phyloP scores from a whole-genome alignment of 2,113 vertebrate species.

The Pygoscelis antarcticus region DNA sequence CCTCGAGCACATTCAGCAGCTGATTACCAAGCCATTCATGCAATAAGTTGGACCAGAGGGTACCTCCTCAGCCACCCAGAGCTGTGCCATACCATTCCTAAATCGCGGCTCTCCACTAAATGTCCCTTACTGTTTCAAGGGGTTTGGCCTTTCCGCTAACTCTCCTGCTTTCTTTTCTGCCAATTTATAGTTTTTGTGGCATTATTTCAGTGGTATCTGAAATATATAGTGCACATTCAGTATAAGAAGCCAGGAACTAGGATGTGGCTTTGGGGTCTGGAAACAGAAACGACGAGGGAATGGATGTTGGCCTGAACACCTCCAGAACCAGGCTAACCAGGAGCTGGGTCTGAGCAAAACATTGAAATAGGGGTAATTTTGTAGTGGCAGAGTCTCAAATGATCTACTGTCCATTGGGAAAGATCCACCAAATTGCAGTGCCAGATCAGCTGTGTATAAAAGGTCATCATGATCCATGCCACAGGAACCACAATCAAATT shows the following conservation, averaged over 20 bases:
- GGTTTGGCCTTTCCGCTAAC: neutral
- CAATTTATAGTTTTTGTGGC: neutral
- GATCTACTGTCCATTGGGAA: neutral
- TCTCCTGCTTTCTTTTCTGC: neutral
- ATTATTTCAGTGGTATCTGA: neutral
- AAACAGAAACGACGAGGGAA: neutral
- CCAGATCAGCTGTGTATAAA: neutral
- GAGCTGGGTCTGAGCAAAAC: neutral
- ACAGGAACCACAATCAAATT: constrained; percentile 51
- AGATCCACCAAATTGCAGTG: constrained; percentile 3
- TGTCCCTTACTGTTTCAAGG: neutral
- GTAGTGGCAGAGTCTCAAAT: neutral
- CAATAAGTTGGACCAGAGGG: neutral
- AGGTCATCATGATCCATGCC: neutral
- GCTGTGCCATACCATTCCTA: neutral
- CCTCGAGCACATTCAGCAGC: neutral
- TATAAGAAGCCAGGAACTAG: neutral
- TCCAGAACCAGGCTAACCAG: neutral
- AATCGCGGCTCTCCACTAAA: neutral
- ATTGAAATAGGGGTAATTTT: neutral
- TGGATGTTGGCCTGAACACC: neutral
- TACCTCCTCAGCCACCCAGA: neutral
- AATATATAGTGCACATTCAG: fast-evolving
- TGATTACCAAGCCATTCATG: neutral
- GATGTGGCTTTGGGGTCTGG: neutral